phyloP scores from a whole-genome alignment of 1,140 invertebrate species.

The Neelides sp. region DNA sequence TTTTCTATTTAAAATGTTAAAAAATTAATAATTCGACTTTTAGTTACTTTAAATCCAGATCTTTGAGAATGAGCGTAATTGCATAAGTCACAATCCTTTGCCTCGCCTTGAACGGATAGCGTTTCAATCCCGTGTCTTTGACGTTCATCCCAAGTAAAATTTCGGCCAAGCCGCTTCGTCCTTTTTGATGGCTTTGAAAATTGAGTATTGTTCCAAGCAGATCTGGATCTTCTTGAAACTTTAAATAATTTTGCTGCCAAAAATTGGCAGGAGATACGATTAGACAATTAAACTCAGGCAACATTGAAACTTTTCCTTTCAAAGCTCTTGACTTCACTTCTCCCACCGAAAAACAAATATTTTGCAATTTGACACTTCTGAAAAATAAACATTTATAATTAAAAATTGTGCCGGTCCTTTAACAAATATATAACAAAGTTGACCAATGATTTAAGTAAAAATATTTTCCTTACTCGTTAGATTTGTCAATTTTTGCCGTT shows the following conservation, averaged over 20 bases:
- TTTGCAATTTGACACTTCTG: constrained; percentile 57
- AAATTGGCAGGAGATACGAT: constrained; percentile 86
- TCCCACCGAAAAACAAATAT: constrained; percentile 75
- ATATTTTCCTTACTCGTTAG: too few relatives aligned
- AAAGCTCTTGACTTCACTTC: constrained; percentile 49
- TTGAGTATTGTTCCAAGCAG: constrained; percentile 66
- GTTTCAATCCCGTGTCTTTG: constrained; percentile 74
- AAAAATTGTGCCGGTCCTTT: too few relatives aligned
- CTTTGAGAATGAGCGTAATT: constrained; percentile 74
- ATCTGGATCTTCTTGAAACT: constrained; percentile 61
- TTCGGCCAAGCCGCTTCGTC: constrained; percentile 71
- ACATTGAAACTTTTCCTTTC: constrained; percentile 44
- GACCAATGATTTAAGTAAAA: too few relatives aligned
- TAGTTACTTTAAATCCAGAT: constrained; percentile 59
- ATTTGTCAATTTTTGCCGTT: constrained; percentile 67
- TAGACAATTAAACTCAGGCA: constrained; percentile 84
- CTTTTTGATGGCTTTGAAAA: constrained; percentile 56
- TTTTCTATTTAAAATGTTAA: too few relatives aligned
- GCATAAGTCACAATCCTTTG: constrained; percentile 78
- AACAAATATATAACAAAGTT: too few relatives aligned
- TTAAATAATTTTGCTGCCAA: constrained; percentile 60
- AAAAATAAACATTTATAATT: too few relatives aligned
- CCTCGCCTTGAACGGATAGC: constrained; percentile 65
- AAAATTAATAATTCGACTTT: too few relatives aligned
- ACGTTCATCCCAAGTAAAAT: constrained; percentile 83